A percentile compares a stretch with the other conserved stretches of the same genome.
These are phyloP conservation scores for zebrafish (Danio rerio) DNA, from an alignment of 2,113 vertebrate species.

Conservation along the genomic window DNA sequence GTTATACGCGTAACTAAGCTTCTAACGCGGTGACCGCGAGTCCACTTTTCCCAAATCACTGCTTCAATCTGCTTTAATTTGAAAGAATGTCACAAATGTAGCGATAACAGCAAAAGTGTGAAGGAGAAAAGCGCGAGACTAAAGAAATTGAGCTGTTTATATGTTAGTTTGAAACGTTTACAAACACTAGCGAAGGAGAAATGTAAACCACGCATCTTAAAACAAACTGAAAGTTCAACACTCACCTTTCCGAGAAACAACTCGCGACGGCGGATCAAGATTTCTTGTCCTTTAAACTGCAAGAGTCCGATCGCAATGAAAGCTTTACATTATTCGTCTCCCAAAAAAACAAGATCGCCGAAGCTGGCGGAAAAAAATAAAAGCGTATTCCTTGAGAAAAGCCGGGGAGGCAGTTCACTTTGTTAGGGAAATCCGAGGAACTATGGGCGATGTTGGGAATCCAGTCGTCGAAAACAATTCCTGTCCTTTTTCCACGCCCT, in stretches of 20 bases:
- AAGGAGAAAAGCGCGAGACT: background rate
- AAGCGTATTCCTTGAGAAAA: constrained; percentile 3
- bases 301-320: background rate
- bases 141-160: background rate
- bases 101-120: background rate
- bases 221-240: constrained; percentile 30
- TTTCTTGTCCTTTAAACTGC: background rate
- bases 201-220: background rate
- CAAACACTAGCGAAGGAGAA: background rate
- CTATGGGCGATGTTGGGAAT: constrained; percentile 32
- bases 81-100: background rate
- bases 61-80: background rate
- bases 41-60: too few species aligned
- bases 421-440: constrained; percentile 31
- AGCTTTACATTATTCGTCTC: constrained; percentile 30
- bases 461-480: constrained; percentile 32
- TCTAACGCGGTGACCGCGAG: background rate
- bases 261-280: constrained; percentile 16
- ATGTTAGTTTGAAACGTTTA: constrained; percentile 14
- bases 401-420: constrained; percentile 14
- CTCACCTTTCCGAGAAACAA: constrained; percentile 22
- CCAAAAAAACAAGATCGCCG: background rate
- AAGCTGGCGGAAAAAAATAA: too few species aligned
- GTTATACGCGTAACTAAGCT: background rate
- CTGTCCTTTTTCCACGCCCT: constrained; percentile 24